Base-by-base conservation (phyloP, 2,113 vertebrate genomes). In the Gobio gobio region DNA sequence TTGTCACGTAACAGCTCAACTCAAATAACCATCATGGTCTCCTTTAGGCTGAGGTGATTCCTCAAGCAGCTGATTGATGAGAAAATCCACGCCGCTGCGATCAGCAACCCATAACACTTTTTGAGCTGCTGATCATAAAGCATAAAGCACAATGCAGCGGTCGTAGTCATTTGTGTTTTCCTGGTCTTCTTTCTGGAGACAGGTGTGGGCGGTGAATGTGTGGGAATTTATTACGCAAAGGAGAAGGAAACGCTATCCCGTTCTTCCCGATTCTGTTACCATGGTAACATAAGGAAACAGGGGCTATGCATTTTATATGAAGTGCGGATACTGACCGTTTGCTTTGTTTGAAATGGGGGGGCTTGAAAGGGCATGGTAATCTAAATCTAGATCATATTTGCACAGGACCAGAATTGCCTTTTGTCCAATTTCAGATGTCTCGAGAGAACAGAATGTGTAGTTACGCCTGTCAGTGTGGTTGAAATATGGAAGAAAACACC, bases 241-340 rank as follows among this genome's bases (percentile, higher is more conserved):
- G 45, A 78, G 76, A 12, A 6, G 18, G 4, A 43, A 59, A 40
- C 18, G 12, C 4, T 29, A 58, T 78, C 54, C 33, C 29, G 54
- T 78, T 59, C 6, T 59, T 78, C 29, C 76, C 2, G 10, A 58
- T 43, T 78, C 20, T 78, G 76, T 78, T 59, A 78, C 76, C 76
- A 59, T 78, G 54, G 76, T 40, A 61, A 78, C 76, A 14, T 59
- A n/a, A 59, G 54, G 54, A 78, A 24, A 29, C 76, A 78, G 54
- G 33, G 56, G 76, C 22, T 61, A 59, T 78, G 54, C 54, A 59
- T 78, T 22, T 78, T 36, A 61, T 61, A 59, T 59, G 43, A 78
- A 24, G 74, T 76, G 74, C 26, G 5, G 9, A 76, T 49, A 49
- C 10, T 36, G 49, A 36, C 49, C 14, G 20, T 4, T 22, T 77